Percentiles rank a stretch among this genome's conserved stretches.
Conservation (phyloP, 2,888 invertebrate species). For the Mechanitis mazaeus region DNA sequence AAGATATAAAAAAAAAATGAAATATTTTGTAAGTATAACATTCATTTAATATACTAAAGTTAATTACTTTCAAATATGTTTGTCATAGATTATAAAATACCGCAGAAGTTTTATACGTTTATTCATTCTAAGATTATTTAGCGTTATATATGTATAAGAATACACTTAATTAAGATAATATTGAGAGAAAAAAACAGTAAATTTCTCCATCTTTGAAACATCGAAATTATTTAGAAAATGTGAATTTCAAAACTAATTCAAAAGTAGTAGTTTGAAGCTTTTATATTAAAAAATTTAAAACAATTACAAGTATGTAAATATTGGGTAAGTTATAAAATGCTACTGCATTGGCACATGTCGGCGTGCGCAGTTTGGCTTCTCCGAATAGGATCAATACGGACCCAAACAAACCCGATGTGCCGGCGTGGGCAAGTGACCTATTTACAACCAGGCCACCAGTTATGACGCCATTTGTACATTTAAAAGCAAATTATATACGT, state of each 20-base stretch:
- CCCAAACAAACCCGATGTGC: slow-evolving; percentile 68
- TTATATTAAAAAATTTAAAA: too few species aligned
- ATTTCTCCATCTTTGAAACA: too few species aligned
- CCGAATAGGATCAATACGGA: slow-evolving; percentile 60
- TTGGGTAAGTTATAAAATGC: slow-evolving; percentile 19
- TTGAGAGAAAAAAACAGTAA: too few species aligned
- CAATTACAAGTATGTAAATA: not conserved
- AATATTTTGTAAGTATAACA: too few species aligned
- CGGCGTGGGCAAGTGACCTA: slow-evolving; percentile 69
- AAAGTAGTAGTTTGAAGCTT: too few species aligned
- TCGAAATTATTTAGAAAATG: too few species aligned
- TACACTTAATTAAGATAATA: not conserved
- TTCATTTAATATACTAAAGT: too few species aligned
- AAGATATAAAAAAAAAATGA: too few species aligned
- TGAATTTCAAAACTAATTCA: too few species aligned
- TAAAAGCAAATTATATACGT: not conserved
- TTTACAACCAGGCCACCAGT: slow-evolving; percentile 45
- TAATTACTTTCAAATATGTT: too few species aligned
- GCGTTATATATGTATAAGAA: too few species aligned
- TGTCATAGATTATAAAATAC: not conserved
- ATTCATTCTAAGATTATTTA: too few species aligned
- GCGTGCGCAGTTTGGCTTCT: slow-evolving; percentile 55
- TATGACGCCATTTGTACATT: slow-evolving; percentile 29
- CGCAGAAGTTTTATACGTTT: not conserved
- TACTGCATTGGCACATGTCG: slow-evolving; percentile 34